These are phyloP conservation scores for Drosophila fulvimacula DNA, from an alignment of 2,888 invertebrate genomes.

Conservation along the genomic window DNA sequence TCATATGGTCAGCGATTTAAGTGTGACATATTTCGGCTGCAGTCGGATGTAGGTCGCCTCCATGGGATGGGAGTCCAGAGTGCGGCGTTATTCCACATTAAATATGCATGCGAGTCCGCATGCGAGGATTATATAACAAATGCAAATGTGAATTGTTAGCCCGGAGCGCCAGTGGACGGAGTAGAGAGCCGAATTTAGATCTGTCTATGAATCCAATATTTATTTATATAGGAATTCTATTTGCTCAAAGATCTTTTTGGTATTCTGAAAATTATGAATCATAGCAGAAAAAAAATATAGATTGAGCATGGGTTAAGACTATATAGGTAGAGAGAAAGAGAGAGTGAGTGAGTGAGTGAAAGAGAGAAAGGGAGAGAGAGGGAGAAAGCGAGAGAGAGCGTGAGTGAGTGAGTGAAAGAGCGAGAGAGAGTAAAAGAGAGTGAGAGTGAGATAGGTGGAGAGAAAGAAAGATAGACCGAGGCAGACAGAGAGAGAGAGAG, in stretches of 20 bases:
- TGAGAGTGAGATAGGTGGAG: too few relatives aligned
- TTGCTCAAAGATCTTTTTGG: neutral
- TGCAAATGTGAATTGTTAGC: neutral
- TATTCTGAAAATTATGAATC: neutral
- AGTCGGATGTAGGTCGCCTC: slow-evolving; percentile 23
- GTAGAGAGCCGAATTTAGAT: neutral
- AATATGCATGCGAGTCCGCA: slow-evolving; percentile 13
- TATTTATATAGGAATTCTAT: neutral
- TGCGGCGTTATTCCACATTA: slow-evolving; percentile 8
- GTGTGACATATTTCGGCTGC: slow-evolving; percentile 68
- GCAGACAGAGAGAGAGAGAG: too few relatives aligned
- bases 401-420: too few relatives aligned
- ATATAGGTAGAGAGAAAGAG: too few relatives aligned
- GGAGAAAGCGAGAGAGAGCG: too few relatives aligned
- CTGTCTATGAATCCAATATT: neutral
- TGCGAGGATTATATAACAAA: slow-evolving; percentile 8
- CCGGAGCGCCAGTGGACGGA: neutral
- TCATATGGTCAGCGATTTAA: slow-evolving; percentile 65
- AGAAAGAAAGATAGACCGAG: too few relatives aligned
- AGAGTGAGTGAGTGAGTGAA: too few relatives aligned
- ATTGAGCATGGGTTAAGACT: too few relatives aligned
- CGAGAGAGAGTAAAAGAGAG: too few relatives aligned
- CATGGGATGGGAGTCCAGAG: neutral
- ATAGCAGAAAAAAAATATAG: neutral
- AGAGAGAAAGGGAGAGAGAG: too few relatives aligned